phyloP scores from a whole-genome alignment of 2,888 invertebrate genomes.

The Nasonovia ribisnigri region DNA sequence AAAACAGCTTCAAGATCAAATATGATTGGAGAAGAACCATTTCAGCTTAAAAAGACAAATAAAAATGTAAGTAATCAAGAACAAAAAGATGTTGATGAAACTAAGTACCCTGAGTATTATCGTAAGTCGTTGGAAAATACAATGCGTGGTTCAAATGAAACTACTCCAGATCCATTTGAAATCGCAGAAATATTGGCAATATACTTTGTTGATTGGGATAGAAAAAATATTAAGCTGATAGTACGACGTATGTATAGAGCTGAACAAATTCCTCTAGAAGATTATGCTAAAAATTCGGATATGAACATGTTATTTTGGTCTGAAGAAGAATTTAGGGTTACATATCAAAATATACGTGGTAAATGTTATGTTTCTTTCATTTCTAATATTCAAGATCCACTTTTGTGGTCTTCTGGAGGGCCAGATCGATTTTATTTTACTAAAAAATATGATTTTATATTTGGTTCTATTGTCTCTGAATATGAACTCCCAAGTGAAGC shows the following conservation, averaged over 20 bases:
- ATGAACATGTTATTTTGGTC: slow-evolving; percentile 84
- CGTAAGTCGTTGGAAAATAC: slow-evolving; percentile 78
- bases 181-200: slow-evolving; percentile 80
- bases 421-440: slow-evolving; percentile 82
- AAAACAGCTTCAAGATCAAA: slow-evolving; percentile 24
- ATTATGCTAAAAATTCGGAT: slow-evolving; percentile 76
- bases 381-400: slow-evolving; percentile 74
- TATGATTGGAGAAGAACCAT: background rate
- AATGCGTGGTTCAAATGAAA: slow-evolving; percentile 79
- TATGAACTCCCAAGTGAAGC: slow-evolving; percentile 77
- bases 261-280: slow-evolving; percentile 78
- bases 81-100: slow-evolving; percentile 74
- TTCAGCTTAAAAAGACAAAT: background rate
- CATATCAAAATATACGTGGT: slow-evolving; percentile 77
- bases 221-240: slow-evolving; percentile 74
- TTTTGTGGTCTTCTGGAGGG: slow-evolving; percentile 77
- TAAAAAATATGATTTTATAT: slow-evolving; percentile 76
- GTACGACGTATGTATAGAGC: slow-evolving; percentile 82
- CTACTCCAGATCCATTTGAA: slow-evolving; percentile 82
- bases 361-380: slow-evolving; percentile 79
- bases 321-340: slow-evolving; percentile 76
- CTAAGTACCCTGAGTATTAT: slow-evolving; percentile 84
- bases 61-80: slow-evolving; percentile 33
- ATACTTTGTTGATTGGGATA: slow-evolving; percentile 73
- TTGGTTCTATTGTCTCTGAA: slow-evolving; percentile 69